Conservation (phyloP, 2,888 invertebrate species). For the Andrena bicolor region DNA sequence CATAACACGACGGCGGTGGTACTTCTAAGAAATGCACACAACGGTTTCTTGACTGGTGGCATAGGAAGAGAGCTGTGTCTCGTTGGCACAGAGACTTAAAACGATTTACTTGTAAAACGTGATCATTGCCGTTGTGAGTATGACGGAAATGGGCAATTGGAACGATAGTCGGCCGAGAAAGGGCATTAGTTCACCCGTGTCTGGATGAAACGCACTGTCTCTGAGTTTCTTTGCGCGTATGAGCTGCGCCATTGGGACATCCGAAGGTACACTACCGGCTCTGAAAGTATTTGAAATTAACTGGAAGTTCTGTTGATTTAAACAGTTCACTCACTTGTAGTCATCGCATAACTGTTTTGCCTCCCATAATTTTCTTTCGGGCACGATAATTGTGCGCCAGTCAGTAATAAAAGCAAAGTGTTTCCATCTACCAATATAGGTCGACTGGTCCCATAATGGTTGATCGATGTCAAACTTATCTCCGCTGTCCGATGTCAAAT, state of each 20-base stretch:
- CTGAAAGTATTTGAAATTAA: conserved; percentile 23
- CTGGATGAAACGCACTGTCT: conserved; percentile 73
- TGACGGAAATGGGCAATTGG: conserved; percentile 63
- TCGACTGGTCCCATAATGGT: conserved; percentile 68
- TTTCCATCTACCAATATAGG: conserved; percentile 69
- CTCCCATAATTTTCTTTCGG: conserved; percentile 51
- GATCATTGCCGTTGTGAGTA: conserved; percentile 69
- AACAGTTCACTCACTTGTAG: conserved; percentile 61
- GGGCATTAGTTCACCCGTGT: conserved; percentile 68
- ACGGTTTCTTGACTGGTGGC: not conserved
- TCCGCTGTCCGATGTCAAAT: conserved; percentile 2
- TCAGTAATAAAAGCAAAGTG: conserved; percentile 70
- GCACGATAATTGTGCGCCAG: conserved; percentile 60
- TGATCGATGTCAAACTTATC: conserved; percentile 68
- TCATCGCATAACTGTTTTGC: conserved; percentile 71
- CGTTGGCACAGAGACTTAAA: not conserved
- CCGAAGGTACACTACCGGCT: conserved; percentile 53
- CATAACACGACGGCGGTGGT: conserved; percentile 51
- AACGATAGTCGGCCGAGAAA: conserved; percentile 70
- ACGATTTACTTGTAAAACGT: conserved; percentile 70
- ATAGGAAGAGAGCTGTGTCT: not conserved
- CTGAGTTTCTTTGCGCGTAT: conserved; percentile 69
- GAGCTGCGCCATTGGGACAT: conserved; percentile 53
- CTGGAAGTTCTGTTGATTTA: not conserved
- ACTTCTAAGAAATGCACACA: conserved; percentile 49